phyloP scores from a whole-genome alignment of 2,113 vertebrate genomes.

The Rhinoptilus africanus region DNA sequence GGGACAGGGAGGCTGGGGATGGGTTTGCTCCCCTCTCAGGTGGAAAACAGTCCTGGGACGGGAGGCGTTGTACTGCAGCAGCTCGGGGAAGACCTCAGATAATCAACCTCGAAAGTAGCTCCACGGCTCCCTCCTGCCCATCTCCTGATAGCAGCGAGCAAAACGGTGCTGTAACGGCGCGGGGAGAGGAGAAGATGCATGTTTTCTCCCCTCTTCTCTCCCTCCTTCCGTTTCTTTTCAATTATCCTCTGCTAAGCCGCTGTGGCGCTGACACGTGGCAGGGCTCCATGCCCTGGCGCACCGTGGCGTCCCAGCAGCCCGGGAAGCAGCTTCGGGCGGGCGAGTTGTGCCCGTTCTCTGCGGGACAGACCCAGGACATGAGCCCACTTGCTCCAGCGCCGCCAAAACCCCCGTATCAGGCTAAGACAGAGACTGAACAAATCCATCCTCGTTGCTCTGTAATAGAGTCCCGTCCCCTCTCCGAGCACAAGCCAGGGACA shows the following conservation, averaged over 20 bases:
- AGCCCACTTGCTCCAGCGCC: fast-evolving
- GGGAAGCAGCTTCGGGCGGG: neutral
- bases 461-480: neutral
- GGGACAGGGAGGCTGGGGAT: neutral
- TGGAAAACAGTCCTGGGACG: neutral
- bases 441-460: neutral
- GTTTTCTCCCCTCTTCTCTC: neutral
- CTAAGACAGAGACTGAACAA: neutral
- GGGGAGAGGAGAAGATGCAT: fast-evolving
- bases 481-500: fast-evolving
- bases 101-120: neutral
- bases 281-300: neutral
- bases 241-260: neutral
- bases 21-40: neutral
- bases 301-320: fast-evolving
- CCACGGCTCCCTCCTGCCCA: neutral
- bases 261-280: fast-evolving
- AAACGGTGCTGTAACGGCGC: neutral
- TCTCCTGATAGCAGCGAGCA: neutral
- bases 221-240: neutral
- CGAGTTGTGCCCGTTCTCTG: fast-evolving
- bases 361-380: fast-evolving
- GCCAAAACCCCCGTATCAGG: neutral
- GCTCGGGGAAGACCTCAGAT: neutral
- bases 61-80: neutral